A percentile compares a stretch with the other conserved stretches of the same genome.
Evolutionary conservation across 2,888 invertebrate genomes (phyloP).

Genomic region (Lysandra bellargus): DNA sequence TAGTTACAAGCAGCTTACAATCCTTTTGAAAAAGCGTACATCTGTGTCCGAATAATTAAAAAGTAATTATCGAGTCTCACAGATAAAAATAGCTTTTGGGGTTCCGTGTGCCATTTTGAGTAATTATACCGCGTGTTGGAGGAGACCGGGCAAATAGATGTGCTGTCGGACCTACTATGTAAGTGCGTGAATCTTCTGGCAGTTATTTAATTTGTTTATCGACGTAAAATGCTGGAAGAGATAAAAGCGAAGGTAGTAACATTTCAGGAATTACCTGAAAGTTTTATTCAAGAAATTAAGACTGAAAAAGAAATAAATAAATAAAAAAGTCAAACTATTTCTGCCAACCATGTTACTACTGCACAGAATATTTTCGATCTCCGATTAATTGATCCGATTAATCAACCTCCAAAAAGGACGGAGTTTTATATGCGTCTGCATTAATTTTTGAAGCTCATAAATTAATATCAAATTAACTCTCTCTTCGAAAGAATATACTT

Average conservation of each 20-base stretch:
- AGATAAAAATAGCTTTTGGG: slow-evolving; percentile 3
- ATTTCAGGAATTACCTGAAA: no score
- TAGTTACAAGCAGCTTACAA: background rate
- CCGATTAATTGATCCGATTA: no score
- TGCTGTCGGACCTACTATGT: slow-evolving; percentile 64
- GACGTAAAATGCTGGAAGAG: slow-evolving; percentile 46
- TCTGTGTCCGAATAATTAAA: slow-evolving; percentile 19
- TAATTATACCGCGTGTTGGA: slow-evolving; percentile 49
- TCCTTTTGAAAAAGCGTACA: background rate
- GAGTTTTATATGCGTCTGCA: no score
- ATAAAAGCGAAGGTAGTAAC: background rate
- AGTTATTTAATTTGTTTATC: slow-evolving; percentile 75
- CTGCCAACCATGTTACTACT: no score
- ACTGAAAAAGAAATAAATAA: no score
- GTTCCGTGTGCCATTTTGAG: slow-evolving; percentile 36
- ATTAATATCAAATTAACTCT: no score
- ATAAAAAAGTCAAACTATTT: no score
- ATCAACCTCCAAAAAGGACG: no score
- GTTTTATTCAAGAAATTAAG: no score
- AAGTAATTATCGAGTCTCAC: slow-evolving; percentile 14
- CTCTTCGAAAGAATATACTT: no score
- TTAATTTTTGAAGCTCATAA: no score
- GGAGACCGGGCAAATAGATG: slow-evolving; percentile 72
- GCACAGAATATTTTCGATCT: no score
- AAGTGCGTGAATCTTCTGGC: slow-evolving; percentile 71